Evolutionary conservation across 2,888 invertebrate species (phyloP).

Genomic region (Torymus auratus): DNA sequence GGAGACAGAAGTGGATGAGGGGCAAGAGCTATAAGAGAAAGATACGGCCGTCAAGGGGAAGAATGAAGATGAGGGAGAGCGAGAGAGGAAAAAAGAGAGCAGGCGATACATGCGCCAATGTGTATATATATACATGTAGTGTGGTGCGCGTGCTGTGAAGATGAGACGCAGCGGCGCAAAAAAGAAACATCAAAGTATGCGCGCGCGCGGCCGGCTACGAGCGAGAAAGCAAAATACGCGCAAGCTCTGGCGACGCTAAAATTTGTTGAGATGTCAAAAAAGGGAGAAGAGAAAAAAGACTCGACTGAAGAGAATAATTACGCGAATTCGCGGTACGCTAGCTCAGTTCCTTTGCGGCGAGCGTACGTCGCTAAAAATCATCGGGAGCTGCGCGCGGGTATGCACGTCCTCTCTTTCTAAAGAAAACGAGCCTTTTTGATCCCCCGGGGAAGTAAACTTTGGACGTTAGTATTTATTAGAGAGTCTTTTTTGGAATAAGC

Average conservation of each 20-base stretch:
- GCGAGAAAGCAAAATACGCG: background rate
- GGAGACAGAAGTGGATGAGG: background rate
- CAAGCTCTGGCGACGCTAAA: background rate
- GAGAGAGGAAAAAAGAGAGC: background rate
- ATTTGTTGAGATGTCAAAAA: slow-evolving; percentile 19
- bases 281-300: background rate
- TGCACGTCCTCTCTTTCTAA: too few relatives aligned
- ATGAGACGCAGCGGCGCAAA: slow-evolving; percentile 1
- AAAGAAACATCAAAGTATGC: slow-evolving; percentile 18
- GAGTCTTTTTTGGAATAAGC: too few relatives aligned
- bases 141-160: slow-evolving; percentile 5
- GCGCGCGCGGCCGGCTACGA: background rate
- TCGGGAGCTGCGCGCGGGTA: too few relatives aligned
- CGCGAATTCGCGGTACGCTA: background rate
- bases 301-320: slow-evolving; percentile 20
- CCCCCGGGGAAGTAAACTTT: background rate
- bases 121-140: background rate
- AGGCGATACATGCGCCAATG: too few relatives aligned
- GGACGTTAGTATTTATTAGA: background rate
- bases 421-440: background rate
- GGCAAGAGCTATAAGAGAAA: background rate
- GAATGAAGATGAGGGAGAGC: slow-evolving; percentile 7
- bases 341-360: background rate
- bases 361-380: background rate
- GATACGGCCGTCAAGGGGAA: slow-evolving; percentile 5